Percentiles rank a stretch among this genome's conserved stretches.
phyloP scores from a whole-genome alignment of 2,797 vertebrate species.

The Hoplostethus atlanticus region DNA sequence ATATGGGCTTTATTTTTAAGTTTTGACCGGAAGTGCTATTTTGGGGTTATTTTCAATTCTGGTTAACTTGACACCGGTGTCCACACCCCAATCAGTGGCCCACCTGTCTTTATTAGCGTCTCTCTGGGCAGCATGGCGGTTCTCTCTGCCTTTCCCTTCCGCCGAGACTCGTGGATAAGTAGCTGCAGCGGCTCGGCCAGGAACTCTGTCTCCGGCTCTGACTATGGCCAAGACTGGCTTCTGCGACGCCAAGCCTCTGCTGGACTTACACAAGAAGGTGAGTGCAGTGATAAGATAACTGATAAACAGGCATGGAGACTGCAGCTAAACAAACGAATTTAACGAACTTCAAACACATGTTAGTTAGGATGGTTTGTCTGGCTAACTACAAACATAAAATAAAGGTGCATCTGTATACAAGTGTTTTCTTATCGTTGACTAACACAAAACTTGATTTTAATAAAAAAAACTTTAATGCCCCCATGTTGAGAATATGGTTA shows the following conservation, averaged over 20 bases:
- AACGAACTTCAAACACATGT: no score
- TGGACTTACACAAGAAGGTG: slow-evolving; percentile 86
- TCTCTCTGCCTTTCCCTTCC: slow-evolving; percentile 21
- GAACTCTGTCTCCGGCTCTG: slow-evolving; percentile 60
- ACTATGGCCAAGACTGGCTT: slow-evolving; percentile 84
- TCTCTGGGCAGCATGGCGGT: not conserved
- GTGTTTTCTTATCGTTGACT: no score
- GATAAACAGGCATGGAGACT: no score
- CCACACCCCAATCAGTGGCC: slow-evolving; percentile 62
- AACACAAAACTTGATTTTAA: no score
- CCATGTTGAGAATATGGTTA: no score
- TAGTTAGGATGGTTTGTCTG: no score
- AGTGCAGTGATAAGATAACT: not conserved
- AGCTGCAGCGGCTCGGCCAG: slow-evolving; percentile 77
- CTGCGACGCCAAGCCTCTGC: slow-evolving; percentile 83
- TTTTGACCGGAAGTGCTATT: slow-evolving; percentile 50
- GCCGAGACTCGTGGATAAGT: slow-evolving; percentile 68
- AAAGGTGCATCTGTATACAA: no score
- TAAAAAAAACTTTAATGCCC: no score
- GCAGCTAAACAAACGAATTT: no score
- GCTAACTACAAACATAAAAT: no score
- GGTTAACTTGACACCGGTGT: slow-evolving; percentile 9
- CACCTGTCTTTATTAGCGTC: slow-evolving; percentile 68
- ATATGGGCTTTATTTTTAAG: not conserved
- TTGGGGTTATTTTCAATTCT: not conserved